Evolutionary conservation across 2,797 vertebrate species (phyloP).

Genomic region (Nannoperca obscura): DNA sequence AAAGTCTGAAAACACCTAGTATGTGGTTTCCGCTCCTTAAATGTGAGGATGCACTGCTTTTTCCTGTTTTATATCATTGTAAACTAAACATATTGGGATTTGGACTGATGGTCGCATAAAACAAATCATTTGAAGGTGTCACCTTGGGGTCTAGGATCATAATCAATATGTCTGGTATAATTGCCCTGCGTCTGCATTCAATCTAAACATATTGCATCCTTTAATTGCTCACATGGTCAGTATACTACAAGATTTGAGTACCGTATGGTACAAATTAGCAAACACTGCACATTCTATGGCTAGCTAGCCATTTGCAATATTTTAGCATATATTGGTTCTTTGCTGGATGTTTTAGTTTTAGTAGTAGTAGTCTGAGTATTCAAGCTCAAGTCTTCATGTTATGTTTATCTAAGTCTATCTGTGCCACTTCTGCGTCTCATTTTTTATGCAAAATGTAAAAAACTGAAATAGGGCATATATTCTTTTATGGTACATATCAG

Average conservation of each 20-base stretch:
- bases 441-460: neutral
- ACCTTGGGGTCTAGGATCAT: neutral
- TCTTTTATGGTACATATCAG: constrained; percentile 18
- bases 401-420: neutral
- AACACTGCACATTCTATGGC: neutral
- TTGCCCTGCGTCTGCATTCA: neutral
- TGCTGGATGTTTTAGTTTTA: neutral
- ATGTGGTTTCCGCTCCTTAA: neutral
- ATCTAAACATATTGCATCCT: neutral
- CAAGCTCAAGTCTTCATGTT: neutral
- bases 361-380: constrained; percentile 3
- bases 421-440: constrained; percentile 1
- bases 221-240: neutral
- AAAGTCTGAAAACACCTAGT: neutral
- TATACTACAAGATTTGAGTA: neutral
- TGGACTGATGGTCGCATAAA: neutral
- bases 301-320: neutral
- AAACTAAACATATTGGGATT: neutral
- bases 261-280: neutral
- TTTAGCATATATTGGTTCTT: neutral
- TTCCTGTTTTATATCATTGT: neutral
- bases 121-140: neutral
- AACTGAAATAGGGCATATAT: constrained; percentile 3
- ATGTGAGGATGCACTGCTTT: neutral
- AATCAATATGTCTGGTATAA: neutral